These are phyloP conservation scores for Corythornis madagascariensis DNA, from an alignment of 2,113 vertebrate genomes.

Conservation along the genomic window DNA sequence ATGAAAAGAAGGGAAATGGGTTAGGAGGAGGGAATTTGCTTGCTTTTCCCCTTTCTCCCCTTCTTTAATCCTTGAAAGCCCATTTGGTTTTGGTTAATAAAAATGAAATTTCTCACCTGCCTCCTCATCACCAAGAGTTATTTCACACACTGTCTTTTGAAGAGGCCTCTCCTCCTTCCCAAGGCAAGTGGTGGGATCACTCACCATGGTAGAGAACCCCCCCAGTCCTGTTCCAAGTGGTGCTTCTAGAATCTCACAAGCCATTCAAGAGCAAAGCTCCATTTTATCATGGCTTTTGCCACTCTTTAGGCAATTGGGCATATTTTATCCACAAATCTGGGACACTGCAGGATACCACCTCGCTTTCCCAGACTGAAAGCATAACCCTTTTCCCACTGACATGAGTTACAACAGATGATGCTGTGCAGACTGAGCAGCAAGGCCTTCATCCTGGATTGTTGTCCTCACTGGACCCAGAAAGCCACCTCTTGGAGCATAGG, in stretches of 20 bases:
- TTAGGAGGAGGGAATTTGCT: neutral
- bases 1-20: slow-evolving; percentile 14
- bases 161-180: neutral
- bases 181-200: neutral
- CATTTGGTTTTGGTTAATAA: neutral
- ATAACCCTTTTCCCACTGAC: neutral
- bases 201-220: too few relatives aligned
- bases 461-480: rapidly evolving
- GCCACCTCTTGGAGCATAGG: neutral
- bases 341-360: neutral
- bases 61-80: neutral
- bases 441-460: neutral
- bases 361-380: neutral
- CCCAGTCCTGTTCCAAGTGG: neutral
- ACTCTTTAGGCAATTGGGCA: neutral
- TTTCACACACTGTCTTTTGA: neutral
- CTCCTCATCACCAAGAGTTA: neutral
- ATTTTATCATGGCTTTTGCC: neutral
- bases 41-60: neutral
- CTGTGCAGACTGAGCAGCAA: neutral
- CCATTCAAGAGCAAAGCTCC: neutral
- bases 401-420: neutral
- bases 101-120: neutral
- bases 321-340: neutral
- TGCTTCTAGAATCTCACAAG: neutral